Conservation (phyloP, 1,140 invertebrate genomes). For the Achroia grisella region DNA sequence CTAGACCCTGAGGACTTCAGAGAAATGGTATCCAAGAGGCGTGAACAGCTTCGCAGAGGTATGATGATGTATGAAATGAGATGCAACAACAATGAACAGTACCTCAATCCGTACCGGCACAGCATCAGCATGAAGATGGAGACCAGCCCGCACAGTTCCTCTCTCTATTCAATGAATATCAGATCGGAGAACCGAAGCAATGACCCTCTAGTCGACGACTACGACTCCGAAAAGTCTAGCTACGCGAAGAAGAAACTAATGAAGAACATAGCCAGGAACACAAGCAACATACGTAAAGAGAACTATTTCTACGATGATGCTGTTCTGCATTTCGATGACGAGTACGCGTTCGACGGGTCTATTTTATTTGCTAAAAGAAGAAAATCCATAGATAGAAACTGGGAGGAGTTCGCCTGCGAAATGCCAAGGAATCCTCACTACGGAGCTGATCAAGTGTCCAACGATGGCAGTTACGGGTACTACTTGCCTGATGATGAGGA, state of each 20-base stretch:
- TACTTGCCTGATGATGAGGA: conserved; percentile 63
- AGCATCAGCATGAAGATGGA: conserved; percentile 31
- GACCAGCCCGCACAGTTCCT: conserved; percentile 52
- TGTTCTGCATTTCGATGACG: conserved; percentile 64
- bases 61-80: conserved; percentile 49
- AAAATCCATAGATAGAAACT: conserved; percentile 59
- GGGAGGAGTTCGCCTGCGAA: conserved; percentile 42
- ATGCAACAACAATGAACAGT: conserved; percentile 35
- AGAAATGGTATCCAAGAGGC: conserved; percentile 61
- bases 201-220: conserved; percentile 67
- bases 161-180: conserved; percentile 58
- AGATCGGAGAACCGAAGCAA: conserved; percentile 60
- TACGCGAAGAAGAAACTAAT: conserved; percentile 66
- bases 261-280: conserved; percentile 68
- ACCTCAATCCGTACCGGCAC: conserved; percentile 30
- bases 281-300: conserved; percentile 33
- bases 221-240: conserved; percentile 64
- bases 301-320: conserved; percentile 72
- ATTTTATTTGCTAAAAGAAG: conserved; percentile 65
- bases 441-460: conserved; percentile 50
- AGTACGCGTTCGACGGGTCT: conserved; percentile 66
- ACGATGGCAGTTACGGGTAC: conserved; percentile 68
- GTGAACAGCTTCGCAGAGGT: conserved; percentile 54
- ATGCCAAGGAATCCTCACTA: conserved; percentile 25
- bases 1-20: conserved; percentile 65